phyloP scores from a whole-genome alignment of 2,113 vertebrate species.

The Cryptomyrus ogoouensis region DNA sequence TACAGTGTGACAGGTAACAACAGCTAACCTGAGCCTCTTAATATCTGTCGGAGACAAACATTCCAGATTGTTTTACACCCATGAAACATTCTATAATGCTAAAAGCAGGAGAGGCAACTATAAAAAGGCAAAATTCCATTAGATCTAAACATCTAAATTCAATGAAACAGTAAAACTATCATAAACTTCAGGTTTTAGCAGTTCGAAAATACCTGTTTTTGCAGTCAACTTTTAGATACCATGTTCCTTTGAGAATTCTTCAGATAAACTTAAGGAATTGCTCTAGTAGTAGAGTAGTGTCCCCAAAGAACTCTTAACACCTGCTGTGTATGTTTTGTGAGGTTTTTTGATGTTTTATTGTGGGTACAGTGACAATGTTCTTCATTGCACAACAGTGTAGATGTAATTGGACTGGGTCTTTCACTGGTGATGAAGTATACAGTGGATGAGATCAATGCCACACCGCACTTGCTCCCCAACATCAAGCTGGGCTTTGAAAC shows the following conservation, averaged over 20 bases:
- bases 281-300: not conserved
- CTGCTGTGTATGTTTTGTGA: not conserved
- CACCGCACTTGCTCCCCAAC: conserved; percentile 62
- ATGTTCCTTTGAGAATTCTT: not conserved
- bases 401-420: conserved; percentile 54
- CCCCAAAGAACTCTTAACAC: not conserved
- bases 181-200: not conserved
- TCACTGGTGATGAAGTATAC: conserved; percentile 75
- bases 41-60: not conserved
- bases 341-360: not conserved
- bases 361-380: not conserved
- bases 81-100: not conserved
- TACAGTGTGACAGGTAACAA: conserved; percentile 66
- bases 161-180: not conserved
- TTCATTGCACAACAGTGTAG: conserved; percentile 52
- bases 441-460: conserved; percentile 79
- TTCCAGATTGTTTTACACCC: not conserved
- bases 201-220: not conserved
- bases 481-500: conserved; percentile 68
- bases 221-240: not conserved
- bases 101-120: not conserved
- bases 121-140: not conserved
- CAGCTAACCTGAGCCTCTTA: not conserved
- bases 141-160: not conserved
- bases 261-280: not conserved